These are phyloP conservation scores for Larimichthys polyactis DNA, from an alignment of 2,113 vertebrate genomes.

Conservation along the genomic window DNA sequence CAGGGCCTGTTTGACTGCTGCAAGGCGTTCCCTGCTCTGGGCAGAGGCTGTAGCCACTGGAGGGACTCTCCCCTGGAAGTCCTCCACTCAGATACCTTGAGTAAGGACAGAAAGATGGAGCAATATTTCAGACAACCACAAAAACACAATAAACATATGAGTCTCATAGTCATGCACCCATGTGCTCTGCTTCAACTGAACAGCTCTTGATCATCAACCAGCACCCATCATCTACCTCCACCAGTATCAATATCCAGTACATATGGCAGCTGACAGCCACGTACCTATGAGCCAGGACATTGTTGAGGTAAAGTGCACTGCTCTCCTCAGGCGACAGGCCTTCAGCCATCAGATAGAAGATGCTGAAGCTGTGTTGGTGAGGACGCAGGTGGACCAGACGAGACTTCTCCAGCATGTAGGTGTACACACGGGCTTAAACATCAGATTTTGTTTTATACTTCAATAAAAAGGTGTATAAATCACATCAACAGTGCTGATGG, in stretches of 20 bases:
- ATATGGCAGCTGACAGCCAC: not conserved
- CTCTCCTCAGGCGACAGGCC: constrained; percentile 92
- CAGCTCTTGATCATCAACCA: not conserved
- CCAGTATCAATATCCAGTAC: not conserved
- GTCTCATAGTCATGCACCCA: not conserved
- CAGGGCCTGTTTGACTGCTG: constrained; percentile 89
- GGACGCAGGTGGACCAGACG: constrained; percentile 84
- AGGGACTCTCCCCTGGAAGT: constrained; percentile 70
- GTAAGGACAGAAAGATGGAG: constrained; percentile 9
- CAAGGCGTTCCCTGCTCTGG: constrained; percentile 88
- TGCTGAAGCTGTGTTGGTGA: constrained; percentile 90
- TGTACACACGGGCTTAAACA: constrained; percentile 76
- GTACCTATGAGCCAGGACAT: constrained; percentile 80
- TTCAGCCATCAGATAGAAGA: constrained; percentile 94
- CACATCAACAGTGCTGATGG: not conserved
- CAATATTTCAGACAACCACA: not conserved
- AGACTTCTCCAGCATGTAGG: constrained; percentile 94
- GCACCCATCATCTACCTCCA: not conserved
- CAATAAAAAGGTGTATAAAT: not conserved
- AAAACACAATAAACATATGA: not conserved
- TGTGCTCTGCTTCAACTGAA: not conserved
- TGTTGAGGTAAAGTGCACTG: constrained; percentile 86
- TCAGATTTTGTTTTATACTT: constrained; percentile 14
- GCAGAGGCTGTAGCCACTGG: constrained; percentile 74
- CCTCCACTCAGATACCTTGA: constrained; percentile 87